Evolutionary conservation across 2,888 invertebrate genomes (phyloP).

Genomic region (Aradus depressus): DNA sequence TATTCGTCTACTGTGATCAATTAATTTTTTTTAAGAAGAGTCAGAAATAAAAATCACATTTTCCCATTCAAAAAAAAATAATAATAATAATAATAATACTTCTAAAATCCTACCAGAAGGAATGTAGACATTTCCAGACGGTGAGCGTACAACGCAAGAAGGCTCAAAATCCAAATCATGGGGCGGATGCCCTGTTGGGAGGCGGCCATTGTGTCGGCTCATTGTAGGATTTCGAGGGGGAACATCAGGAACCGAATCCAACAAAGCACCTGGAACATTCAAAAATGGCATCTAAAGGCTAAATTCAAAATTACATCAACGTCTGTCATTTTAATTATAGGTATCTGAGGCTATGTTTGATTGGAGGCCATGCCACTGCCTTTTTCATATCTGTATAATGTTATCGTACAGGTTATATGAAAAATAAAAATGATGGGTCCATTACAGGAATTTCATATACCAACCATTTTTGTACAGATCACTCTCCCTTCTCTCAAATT

Average conservation of each 20-base stretch:
- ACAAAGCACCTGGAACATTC: slow-evolving; percentile 34
- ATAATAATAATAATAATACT: neutral
- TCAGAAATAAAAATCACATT: neutral
- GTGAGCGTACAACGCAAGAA: slow-evolving; percentile 79
- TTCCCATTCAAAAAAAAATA: neutral
- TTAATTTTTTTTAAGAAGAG: no score
- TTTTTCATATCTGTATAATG: no score
- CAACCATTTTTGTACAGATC: no score
- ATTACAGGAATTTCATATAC: no score
- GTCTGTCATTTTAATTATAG: neutral
- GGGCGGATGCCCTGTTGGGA: slow-evolving; percentile 42
- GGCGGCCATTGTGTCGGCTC: slow-evolving; percentile 80
- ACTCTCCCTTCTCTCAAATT: no score
- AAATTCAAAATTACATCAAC: neutral
- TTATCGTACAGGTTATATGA: no score
- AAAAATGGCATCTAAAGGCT: neutral
- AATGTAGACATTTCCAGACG: slow-evolving; percentile 88
- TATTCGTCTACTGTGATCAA: no score
- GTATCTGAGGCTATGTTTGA: neutral
- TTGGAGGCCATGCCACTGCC: neutral
- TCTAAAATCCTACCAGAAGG: slow-evolving; percentile 50
- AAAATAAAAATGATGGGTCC: no score
- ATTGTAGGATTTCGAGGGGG: slow-evolving; percentile 84
- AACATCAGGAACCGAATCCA: slow-evolving; percentile 77
- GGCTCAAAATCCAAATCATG: slow-evolving; percentile 61